Evolutionary conservation across 1,140 invertebrate species (phyloP).

Genomic region (Drosophila arizonae): DNA sequence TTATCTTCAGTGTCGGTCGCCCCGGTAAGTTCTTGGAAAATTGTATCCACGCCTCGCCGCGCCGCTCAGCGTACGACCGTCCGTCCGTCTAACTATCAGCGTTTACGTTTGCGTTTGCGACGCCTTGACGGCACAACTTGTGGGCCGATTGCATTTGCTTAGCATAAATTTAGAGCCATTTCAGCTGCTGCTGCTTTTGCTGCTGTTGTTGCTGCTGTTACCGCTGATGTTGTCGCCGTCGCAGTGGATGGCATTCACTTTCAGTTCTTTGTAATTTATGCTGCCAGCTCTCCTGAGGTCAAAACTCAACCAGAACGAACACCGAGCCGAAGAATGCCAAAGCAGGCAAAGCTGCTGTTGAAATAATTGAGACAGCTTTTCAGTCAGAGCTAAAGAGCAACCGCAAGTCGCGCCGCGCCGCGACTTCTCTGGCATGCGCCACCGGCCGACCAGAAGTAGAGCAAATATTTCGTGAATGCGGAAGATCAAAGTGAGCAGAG

Average conservation of each 20-base stretch:
- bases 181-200: constrained; percentile 5
- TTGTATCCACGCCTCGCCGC: constrained; percentile 6
- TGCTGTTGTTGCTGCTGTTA: constrained; percentile 6
- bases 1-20: constrained; percentile 16
- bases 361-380: constrained; percentile 21
- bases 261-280: constrained; percentile 65
- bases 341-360: constrained; percentile 25
- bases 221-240: constrained; percentile 1
- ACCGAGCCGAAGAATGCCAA: constrained; percentile 39
- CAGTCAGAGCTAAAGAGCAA: constrained; percentile 1
- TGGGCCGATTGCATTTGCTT: constrained; percentile 64
- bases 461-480: constrained; percentile 6
- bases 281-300: constrained; percentile 51
- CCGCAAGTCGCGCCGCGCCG: not conserved
- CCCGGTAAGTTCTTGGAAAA: constrained; percentile 26
- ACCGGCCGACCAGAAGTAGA: not conserved
- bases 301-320: constrained; percentile 35
- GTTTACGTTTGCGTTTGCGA: constrained; percentile 20
- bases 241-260: constrained; percentile 55
- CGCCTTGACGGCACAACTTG: constrained; percentile 41
- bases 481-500: not conserved
- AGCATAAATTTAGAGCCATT: constrained; percentile 65
- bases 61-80: not conserved
- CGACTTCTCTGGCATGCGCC: too few relatives aligned
- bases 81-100: constrained; percentile 45